phyloP scores from a whole-genome alignment of 2,888 invertebrate species.

The Crossocerus cetratus region DNA sequence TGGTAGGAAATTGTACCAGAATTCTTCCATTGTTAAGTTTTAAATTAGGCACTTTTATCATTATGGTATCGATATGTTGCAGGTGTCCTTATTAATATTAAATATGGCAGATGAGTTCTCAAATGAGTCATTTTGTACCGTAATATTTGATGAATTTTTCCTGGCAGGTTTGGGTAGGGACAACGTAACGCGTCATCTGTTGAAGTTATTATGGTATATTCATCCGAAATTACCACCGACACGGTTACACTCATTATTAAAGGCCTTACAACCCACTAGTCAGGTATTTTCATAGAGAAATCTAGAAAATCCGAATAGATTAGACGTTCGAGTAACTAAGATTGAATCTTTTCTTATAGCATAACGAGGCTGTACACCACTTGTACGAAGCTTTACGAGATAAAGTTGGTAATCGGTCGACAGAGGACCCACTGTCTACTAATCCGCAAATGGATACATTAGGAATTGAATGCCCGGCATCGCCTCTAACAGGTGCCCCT shows the following conservation, averaged over 20 bases:
- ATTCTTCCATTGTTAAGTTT: slow-evolving; percentile 8
- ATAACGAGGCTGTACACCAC: slow-evolving; percentile 90
- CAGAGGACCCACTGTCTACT: slow-evolving; percentile 82
- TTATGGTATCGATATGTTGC: slow-evolving; percentile 27
- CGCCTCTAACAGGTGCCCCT: slow-evolving; percentile 71
- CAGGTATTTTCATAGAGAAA: slow-evolving; percentile 69
- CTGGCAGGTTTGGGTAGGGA: slow-evolving; percentile 93
- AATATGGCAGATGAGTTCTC: slow-evolving; percentile 95
- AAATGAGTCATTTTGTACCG: slow-evolving; percentile 96
- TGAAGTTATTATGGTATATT: slow-evolving; percentile 94
- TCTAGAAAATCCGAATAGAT: too few species aligned
- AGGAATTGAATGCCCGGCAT: slow-evolving; percentile 88
- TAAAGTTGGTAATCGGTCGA: slow-evolving; percentile 81
- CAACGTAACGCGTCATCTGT: slow-evolving; percentile 93
- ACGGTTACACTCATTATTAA: slow-evolving; percentile 88
- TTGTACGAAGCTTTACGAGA: slow-evolving; percentile 88
- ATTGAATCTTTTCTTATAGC: slow-evolving; percentile 75
- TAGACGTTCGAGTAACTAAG: too few species aligned
- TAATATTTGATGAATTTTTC: slow-evolving; percentile 96
- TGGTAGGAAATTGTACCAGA: slow-evolving; percentile 79
- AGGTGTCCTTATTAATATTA: slow-evolving; percentile 85
- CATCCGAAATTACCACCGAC: slow-evolving; percentile 89
- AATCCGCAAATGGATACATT: slow-evolving; percentile 81
- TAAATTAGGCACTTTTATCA: not conserved
- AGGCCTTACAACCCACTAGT: slow-evolving; percentile 83